phyloP scores from a whole-genome alignment of 2,113 vertebrate genomes.

The Girardinichthys multiradiatus region DNA sequence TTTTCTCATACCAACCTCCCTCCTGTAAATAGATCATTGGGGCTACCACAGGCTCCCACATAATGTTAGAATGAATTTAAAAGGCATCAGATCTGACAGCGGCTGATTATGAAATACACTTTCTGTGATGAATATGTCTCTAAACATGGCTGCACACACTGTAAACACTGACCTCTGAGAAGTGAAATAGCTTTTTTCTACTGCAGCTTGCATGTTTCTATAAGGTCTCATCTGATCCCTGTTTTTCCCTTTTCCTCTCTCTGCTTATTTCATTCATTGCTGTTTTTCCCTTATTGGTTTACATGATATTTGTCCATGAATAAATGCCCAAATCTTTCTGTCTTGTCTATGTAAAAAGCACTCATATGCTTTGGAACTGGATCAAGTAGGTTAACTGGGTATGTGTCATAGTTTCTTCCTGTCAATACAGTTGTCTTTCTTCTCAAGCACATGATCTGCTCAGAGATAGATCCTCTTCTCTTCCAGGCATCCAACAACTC shows the following conservation, averaged over 20 bases:
- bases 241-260: constrained; percentile 59
- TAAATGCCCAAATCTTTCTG: constrained; percentile 84
- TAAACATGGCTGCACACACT: constrained; percentile 33
- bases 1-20: constrained; percentile 17
- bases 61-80: constrained; percentile 21
- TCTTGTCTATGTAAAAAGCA: constrained; percentile 85
- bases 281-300: constrained; percentile 59
- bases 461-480: constrained; percentile 74
- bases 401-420: constrained; percentile 82
- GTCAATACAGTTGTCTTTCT: constrained; percentile 79
- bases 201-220: constrained; percentile 72
- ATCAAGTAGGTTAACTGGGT: constrained; percentile 86
- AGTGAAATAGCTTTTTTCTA: constrained; percentile 49
- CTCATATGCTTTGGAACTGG: constrained; percentile 85
- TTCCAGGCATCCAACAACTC: constrained; percentile 64
- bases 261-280: constrained; percentile 71
- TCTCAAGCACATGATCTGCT: constrained; percentile 77
- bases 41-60: constrained; percentile 6
- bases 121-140: constrained; percentile 23
- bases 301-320: constrained; percentile 76
- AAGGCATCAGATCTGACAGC: constrained; percentile 12
- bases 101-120: constrained; percentile 13
- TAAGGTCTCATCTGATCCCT: constrained; percentile 67
- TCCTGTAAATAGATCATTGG: constrained; percentile 30
- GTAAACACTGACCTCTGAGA: constrained; percentile 17